These are phyloP conservation scores for Drepana falcataria DNA, from an alignment of 2,888 invertebrate genomes.

Conservation along the genomic window DNA sequence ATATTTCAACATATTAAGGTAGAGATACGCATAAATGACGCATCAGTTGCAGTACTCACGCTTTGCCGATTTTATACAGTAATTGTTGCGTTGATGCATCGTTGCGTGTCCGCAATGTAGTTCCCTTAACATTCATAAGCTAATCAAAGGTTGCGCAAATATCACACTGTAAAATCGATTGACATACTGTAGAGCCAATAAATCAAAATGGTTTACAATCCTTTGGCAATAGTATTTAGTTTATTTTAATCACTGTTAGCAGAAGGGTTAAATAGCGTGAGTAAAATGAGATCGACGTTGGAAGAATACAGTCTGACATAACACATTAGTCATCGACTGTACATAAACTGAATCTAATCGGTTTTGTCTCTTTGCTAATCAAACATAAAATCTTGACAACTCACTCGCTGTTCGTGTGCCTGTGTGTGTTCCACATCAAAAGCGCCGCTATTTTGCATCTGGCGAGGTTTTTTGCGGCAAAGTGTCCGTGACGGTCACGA, in stretches of 20 bases:
- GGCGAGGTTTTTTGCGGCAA: slow-evolving; percentile 36
- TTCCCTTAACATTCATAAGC: slow-evolving; percentile 23
- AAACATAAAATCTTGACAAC: neutral
- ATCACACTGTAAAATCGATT: slow-evolving; percentile 25
- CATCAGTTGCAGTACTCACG: neutral
- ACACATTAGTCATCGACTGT: neutral
- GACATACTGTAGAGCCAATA: slow-evolving; percentile 1
- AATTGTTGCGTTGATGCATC: neutral
- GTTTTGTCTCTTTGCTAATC: neutral
- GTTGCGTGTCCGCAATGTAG: neutral
- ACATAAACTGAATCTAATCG: neutral
- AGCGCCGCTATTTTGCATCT: slow-evolving; percentile 30
- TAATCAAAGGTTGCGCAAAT: slow-evolving; percentile 31
- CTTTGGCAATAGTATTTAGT: neutral
- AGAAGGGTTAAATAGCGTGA: no score
- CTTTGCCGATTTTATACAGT: neutral
- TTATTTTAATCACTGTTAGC: no score
- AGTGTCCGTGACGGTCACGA: slow-evolving; percentile 57
- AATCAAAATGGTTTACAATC: neutral
- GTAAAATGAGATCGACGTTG: no score
- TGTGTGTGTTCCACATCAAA: slow-evolving; percentile 28
- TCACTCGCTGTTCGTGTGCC: neutral
- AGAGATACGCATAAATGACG: neutral
- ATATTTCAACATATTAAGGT: slow-evolving; percentile 16
- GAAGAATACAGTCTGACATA: neutral